Conservation (phyloP, 2,113 vertebrate species). For the Engystomops pustulosus region DNA sequence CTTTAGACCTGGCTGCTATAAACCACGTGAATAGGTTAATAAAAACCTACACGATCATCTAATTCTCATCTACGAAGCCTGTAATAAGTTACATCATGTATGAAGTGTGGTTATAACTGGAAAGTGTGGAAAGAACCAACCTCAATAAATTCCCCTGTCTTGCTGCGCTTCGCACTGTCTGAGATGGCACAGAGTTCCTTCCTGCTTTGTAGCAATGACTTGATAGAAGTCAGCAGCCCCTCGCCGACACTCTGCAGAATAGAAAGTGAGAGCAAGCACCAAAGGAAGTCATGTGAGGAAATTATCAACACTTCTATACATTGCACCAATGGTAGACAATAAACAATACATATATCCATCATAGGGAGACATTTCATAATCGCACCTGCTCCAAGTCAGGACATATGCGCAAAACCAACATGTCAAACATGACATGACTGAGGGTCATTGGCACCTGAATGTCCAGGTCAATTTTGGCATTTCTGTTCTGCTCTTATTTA, state of each 20-base stretch:
- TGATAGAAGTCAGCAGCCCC: slow-evolving; percentile 79
- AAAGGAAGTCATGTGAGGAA: background rate
- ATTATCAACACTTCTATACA: background rate
- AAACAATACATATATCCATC: too few relatives aligned
- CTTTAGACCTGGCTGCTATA: background rate
- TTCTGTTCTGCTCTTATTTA: too few relatives aligned
- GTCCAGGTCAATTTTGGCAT: too few relatives aligned
- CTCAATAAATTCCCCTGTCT: slow-evolving; percentile 78
- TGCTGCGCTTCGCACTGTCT: slow-evolving; percentile 71
- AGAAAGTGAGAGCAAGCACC: slow-evolving; percentile 3
- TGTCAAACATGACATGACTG: too few relatives aligned
- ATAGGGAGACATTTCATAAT: background rate
- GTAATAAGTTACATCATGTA: background rate
- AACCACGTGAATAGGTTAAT: background rate
- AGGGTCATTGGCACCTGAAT: too few relatives aligned
- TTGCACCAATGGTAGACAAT: too few relatives aligned
- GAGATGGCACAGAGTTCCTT: slow-evolving; percentile 86
- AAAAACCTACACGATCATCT: too few relatives aligned
- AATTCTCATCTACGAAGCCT: background rate
- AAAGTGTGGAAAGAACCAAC: slow-evolving; percentile 70
- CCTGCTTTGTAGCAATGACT: slow-evolving; percentile 85
- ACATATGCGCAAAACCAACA: too few relatives aligned
- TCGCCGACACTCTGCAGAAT: slow-evolving; percentile 83
- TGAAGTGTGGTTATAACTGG: background rate
- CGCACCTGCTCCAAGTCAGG: background rate